Percentiles rank a stretch among this genome's conserved stretches.
phyloP scores from a whole-genome alignment of 2,888 invertebrate species.

The Chaitophorus viminalis region DNA sequence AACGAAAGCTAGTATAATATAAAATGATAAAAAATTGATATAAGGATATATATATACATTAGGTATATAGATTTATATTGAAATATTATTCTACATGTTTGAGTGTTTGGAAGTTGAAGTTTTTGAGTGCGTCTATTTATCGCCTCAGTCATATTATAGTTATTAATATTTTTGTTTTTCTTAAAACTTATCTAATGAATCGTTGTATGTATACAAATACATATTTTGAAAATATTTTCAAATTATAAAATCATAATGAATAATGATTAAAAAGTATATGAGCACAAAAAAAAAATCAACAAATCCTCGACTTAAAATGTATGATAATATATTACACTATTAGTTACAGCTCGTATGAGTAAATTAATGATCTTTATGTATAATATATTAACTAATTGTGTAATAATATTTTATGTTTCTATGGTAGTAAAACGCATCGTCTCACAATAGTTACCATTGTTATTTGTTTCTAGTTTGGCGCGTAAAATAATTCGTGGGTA shows the following conservation, averaged over 20 bases:
- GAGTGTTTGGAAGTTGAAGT: neutral
- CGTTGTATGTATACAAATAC: neutral
- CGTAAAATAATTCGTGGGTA: too few relatives aligned
- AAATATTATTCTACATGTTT: neutral
- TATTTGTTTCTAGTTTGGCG: neutral
- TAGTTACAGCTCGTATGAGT: neutral
- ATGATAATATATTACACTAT: neutral
- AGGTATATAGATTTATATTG: neutral
- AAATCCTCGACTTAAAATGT: neutral
- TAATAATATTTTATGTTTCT: neutral
- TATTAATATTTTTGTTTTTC: neutral
- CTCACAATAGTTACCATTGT: slow-evolving; percentile 7
- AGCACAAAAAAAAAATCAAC: neutral
- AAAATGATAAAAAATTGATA: too few relatives aligned
- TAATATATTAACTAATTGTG: neutral
- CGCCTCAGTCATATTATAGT: neutral
- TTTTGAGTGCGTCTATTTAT: neutral
- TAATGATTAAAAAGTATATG: neutral
- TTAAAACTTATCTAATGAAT: neutral
- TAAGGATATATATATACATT: neutral
- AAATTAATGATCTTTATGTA: slow-evolving; percentile 13
- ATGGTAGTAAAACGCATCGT: neutral
- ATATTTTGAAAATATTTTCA: too few relatives aligned
- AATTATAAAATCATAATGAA: neutral
- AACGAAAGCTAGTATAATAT: too few relatives aligned